Base-by-base conservation (phyloP, 2,113 vertebrate species). In the Sylvilagus bachmani region DNA sequence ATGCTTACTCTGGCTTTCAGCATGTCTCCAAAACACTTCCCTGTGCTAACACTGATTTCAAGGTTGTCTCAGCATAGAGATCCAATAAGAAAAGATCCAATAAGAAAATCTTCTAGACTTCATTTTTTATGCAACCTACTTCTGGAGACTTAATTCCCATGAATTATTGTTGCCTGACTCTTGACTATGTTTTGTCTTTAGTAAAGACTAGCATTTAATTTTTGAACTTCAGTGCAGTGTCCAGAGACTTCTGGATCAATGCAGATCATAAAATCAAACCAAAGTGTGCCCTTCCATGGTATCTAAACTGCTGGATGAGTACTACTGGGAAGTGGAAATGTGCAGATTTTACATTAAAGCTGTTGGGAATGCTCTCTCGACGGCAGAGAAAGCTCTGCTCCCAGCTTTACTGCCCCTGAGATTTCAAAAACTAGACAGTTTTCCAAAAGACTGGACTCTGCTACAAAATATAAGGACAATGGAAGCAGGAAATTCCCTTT, bases 401-500 rank as follows among this genome's bases (percentile, higher is more conserved):
- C 70, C 17, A 90, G 64, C 49, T 51, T 27, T 33, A 62, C 38
- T 27, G 36, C 3, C 33, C 33, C 49, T 55, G 61, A 79, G 53
- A 79, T 86, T 77, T 70, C 12, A 53, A 74, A 83, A 83, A 53
- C 31, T 79, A 29, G 36, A 36, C 49, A 29, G 70, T 61, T 49
- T 24, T 29, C 31, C 13, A 11, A 51, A 79, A 86, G 64, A 49
- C 25, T 79, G 29, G 31, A 86, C 55, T 70, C 53, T 86, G 21
- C 51, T 86, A n/a, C 62, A 33, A 6, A 11, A 67, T 70, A 33
- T 69, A 58, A 92, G 36, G 51, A 21, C 29, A 70, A 11, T 7
- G 75, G n/a, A 85, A 71, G 80, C 70, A 92, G 27, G 31, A 92
- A 86, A 79, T 61, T 86, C 36, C 22, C 11, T 70, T 69, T 31